phyloP scores from a whole-genome alignment of 2,797 vertebrate species.

The Acridotheres tristis region DNA sequence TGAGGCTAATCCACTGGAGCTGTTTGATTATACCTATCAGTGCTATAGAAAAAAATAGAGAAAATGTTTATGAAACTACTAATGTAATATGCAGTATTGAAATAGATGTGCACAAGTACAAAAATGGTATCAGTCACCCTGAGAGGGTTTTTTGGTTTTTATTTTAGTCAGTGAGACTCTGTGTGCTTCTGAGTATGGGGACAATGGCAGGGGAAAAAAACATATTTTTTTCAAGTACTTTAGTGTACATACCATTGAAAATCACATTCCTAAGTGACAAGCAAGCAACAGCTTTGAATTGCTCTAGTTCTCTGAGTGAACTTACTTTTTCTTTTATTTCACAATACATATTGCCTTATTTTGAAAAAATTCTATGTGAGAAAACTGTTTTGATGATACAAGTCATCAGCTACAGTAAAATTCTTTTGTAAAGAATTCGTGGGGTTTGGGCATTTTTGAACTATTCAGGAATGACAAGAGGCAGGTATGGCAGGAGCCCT shows the following conservation, averaged over 20 bases:
- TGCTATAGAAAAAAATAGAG: not conserved
- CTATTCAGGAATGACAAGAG: not conserved
- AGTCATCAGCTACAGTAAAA: not conserved
- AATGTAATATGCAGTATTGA: not conserved
- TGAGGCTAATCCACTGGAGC: not conserved
- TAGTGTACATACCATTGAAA: not conserved
- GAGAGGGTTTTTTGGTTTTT: not conserved
- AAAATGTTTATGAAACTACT: not conserved
- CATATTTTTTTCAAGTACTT: not conserved
- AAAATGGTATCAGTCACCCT: not conserved
- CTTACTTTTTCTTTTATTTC: slow-evolving; percentile 12
- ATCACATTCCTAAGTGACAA: not conserved
- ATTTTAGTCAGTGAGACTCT: not conserved
- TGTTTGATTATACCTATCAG: not conserved
- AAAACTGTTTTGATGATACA: slow-evolving; percentile 8
- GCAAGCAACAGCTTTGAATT: not conserved
- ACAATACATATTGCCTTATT: not conserved
- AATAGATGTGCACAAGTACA: not conserved
- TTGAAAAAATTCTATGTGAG: not conserved
- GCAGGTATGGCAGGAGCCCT: not conserved
- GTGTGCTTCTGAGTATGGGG: not conserved
- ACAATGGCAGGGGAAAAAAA: not conserved
- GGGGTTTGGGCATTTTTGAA: not conserved
- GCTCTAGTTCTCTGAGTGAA: not conserved
- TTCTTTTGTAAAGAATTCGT: not conserved